Conservation (phyloP, 1,140 invertebrate genomes). For the Orussus abietinus region DNA sequence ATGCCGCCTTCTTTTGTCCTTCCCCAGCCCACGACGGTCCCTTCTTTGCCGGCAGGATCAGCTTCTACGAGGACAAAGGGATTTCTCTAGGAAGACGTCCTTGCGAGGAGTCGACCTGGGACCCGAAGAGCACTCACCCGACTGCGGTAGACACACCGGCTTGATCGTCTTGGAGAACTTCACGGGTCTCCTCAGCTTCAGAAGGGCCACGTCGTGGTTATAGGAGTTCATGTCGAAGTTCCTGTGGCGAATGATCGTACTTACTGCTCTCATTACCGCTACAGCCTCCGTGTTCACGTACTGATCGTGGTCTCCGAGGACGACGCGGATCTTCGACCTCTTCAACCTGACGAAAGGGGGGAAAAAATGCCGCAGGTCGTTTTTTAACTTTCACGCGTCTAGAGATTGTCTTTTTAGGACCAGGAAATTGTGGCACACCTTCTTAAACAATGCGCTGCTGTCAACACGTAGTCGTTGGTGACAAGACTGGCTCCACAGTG, state of each 20-base stretch:
- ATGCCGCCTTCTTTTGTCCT: conserved; percentile 74
- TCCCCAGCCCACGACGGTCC: conserved; percentile 80
- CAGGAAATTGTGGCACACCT: too few species aligned
- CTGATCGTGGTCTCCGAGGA: conserved; percentile 79
- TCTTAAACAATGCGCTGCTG: conserved; percentile 65
- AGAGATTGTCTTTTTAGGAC: too few species aligned
- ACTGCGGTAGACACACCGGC: conserved; percentile 72
- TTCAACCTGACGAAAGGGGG: conserved; percentile 57
- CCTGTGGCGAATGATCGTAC: conserved; percentile 71
- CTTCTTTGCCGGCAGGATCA: conserved; percentile 71
- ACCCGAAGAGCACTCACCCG: conserved; percentile 51
- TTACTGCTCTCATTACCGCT: conserved; percentile 73
- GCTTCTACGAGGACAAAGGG: conserved; percentile 46
- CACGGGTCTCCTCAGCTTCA: conserved; percentile 73
- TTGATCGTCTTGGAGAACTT: conserved; percentile 73
- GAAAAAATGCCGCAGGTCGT: too few species aligned
- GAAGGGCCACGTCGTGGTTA: conserved; percentile 81
- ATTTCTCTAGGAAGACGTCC: background rate
- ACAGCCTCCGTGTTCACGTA: conserved; percentile 70
- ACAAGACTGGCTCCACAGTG: conserved; percentile 86
- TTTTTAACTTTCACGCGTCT: too few species aligned
- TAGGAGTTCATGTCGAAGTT: conserved; percentile 80
- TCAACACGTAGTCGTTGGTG: conserved; percentile 66
- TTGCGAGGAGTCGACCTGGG: background rate
- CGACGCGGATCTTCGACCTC: conserved; percentile 71